Conservation (phyloP, 2,797 vertebrate genomes). For the Euthynnus affinis region DNA sequence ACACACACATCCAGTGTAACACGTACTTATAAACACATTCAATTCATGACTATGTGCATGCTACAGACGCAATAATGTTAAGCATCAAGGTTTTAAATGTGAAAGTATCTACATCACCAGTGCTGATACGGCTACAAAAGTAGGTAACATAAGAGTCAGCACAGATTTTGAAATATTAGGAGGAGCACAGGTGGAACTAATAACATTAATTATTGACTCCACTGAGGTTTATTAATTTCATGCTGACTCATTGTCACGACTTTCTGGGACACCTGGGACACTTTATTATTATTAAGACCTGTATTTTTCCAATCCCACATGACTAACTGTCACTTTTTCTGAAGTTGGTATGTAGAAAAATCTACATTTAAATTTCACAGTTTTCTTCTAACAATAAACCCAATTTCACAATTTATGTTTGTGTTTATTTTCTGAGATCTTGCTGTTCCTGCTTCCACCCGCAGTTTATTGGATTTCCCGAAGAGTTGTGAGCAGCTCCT, state of each 20-base stretch:
- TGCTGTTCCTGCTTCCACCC: too few relatives aligned
- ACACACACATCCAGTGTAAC: not conserved
- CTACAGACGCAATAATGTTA: not conserved
- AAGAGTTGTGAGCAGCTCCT: not conserved
- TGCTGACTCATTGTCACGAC: not conserved
- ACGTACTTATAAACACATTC: not conserved
- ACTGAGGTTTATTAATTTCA: not conserved
- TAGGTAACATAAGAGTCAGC: not conserved
- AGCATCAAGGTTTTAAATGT: not conserved
- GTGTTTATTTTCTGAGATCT: too few relatives aligned
- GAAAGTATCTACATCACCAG: conserved; percentile 1
- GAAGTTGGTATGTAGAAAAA: too few relatives aligned
- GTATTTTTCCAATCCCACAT: too few relatives aligned
- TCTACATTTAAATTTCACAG: too few relatives aligned
- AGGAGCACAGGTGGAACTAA: too few relatives aligned
- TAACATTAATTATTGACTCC: not conserved
- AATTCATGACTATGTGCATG: not conserved
- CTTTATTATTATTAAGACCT: too few relatives aligned
- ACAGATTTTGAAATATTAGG: not conserved
- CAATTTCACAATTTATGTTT: too few relatives aligned
- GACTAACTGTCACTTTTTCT: too few relatives aligned
- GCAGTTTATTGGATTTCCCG: too few relatives aligned
- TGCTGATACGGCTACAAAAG: not conserved
- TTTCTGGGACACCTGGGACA: not conserved
- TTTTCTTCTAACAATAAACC: too few relatives aligned